Evolutionary conservation across 2,797 vertebrate species (phyloP).

Genomic region (Brachymystax lenok): DNA sequence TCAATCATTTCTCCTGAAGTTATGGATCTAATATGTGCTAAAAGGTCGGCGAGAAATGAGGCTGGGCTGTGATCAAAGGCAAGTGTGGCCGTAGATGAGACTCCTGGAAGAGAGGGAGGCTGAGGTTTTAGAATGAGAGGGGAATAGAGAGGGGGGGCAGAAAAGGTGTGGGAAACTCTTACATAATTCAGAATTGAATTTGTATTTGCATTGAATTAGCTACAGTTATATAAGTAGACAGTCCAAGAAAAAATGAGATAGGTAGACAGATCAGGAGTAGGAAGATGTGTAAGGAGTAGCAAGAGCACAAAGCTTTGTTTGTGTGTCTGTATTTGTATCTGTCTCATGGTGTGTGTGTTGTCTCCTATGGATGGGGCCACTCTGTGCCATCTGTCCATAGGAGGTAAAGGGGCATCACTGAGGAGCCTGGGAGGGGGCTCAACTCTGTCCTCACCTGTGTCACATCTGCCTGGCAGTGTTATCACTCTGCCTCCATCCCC

Average conservation of each 20-base stretch:
- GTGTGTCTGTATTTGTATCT: slow-evolving; percentile 12
- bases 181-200: too few species aligned
- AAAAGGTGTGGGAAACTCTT: too few species aligned
- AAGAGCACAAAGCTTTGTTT: slow-evolving; percentile 9
- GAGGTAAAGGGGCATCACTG: slow-evolving; percentile 59
- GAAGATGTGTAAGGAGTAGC: background rate
- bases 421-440: slow-evolving; percentile 57
- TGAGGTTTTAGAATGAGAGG: too few species aligned
- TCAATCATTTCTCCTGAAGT: slow-evolving; percentile 24
- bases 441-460: slow-evolving; percentile 71
- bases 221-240: too few species aligned
- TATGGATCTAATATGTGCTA: slow-evolving; percentile 30
- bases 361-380: too few species aligned
- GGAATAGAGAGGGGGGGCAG: too few species aligned
- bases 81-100: slow-evolving; percentile 2
- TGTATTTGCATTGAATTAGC: too few species aligned
- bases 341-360: too few species aligned
- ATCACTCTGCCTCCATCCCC: slow-evolving; percentile 61
- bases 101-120: too few species aligned
- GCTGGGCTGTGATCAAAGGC: slow-evolving; percentile 10
- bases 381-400: slow-evolving; percentile 61
- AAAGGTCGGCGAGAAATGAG: slow-evolving; percentile 28
- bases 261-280: too few species aligned
- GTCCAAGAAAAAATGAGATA: too few species aligned
- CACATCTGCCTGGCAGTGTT: slow-evolving; percentile 70